Evolutionary conservation across 1,140 invertebrate genomes (phyloP).

Genomic region (Tachypleus tridentatus): DNA sequence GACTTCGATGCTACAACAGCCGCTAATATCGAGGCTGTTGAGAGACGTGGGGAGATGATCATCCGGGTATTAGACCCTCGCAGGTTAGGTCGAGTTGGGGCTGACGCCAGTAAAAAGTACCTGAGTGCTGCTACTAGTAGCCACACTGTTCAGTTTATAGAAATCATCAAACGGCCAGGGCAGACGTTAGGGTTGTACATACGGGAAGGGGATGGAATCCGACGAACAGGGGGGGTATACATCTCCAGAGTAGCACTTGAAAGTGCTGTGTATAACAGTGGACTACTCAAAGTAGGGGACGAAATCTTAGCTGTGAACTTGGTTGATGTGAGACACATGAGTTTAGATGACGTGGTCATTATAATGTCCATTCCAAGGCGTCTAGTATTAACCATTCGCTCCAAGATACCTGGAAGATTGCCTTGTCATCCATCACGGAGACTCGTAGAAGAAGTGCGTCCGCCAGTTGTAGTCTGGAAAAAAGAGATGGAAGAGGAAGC

Average conservation of each 20-base stretch:
- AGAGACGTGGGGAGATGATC: constrained; percentile 84
- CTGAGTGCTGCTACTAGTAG: constrained; percentile 18
- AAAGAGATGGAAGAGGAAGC: neutral
- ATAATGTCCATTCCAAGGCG: constrained; percentile 96
- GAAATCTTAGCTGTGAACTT: constrained; percentile 96
- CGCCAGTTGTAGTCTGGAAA: constrained; percentile 8
- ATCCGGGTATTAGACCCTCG: constrained; percentile 70
- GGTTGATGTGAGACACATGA: constrained; percentile 94
- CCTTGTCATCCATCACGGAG: constrained; percentile 7
- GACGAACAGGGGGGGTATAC: constrained; percentile 89
- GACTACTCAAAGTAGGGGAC: constrained; percentile 92
- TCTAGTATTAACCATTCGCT: constrained; percentile 58
- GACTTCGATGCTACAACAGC: constrained; percentile 76
- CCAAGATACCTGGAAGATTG: constrained; percentile 6
- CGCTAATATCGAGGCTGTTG: constrained; percentile 77
- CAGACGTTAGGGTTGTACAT: constrained; percentile 97
- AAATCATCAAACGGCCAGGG: constrained; percentile 97
- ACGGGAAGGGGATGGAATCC: constrained; percentile 87
- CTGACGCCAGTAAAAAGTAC: constrained; percentile 43
- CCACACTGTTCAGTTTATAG: constrained; percentile 74
- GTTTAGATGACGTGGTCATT: constrained; percentile 94
- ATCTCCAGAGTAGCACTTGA: constrained; percentile 97
- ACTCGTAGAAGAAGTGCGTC: neutral
- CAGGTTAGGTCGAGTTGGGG: constrained; percentile 62
- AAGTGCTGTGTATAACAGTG: constrained; percentile 90